Evolutionary conservation across 2,113 vertebrate species (phyloP).

Genomic region (Diadophis punctatus): DNA sequence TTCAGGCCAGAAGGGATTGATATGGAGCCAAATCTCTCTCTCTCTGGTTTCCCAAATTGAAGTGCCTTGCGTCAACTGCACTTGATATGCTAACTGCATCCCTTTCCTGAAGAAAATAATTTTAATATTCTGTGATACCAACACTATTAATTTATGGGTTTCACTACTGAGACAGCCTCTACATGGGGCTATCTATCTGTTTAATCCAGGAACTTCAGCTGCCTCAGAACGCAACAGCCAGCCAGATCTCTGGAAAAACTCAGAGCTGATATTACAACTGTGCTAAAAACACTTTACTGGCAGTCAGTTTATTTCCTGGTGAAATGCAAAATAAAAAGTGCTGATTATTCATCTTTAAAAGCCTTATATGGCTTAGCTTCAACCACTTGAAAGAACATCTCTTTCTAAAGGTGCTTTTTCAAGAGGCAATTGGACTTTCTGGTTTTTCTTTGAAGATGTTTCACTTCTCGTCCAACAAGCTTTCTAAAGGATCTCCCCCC

Average conservation of each 20-base stretch:
- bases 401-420: neutral
- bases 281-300: neutral
- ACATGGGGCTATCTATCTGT: neutral
- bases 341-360: neutral
- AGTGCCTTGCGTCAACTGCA: neutral
- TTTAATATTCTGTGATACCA: neutral
- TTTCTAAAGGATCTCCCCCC: neutral
- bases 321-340: neutral
- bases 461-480: too few species aligned
- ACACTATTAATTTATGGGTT: neutral
- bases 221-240: neutral
- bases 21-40: neutral
- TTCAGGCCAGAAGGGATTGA: neutral
- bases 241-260: neutral
- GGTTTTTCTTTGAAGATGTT: too few species aligned
- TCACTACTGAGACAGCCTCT: neutral
- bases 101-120: neutral
- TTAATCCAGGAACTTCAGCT: neutral
- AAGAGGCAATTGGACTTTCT: too few species aligned
- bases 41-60: neutral
- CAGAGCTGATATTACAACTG: neutral
- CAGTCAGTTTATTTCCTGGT: neutral
- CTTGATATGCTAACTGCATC: neutral
- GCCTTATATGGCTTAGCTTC: neutral
- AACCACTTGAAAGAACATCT: neutral